These are phyloP conservation scores for Amphiprion ocellaris DNA, from an alignment of 2,113 vertebrate species.

Conservation along the genomic window DNA sequence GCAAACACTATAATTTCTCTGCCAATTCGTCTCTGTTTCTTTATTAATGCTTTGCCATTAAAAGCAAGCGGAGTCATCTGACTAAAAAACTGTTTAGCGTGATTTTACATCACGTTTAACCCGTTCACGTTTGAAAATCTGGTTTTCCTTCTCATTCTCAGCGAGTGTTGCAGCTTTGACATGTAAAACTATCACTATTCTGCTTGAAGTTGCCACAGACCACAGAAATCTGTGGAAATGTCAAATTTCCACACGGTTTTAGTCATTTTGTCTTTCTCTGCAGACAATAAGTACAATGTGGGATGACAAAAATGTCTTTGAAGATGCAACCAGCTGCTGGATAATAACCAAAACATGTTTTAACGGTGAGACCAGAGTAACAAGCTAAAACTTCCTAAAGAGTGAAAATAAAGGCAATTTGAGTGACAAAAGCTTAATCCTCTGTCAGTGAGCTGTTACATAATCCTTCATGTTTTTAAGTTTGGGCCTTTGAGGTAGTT, in stretches of 20 bases:
- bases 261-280: not conserved
- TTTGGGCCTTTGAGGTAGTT: too few species aligned
- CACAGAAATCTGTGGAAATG: not conserved
- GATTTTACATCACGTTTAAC: not conserved
- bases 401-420: too few species aligned
- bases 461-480: too few species aligned
- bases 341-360: not conserved
- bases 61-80: slow-evolving; percentile 32
- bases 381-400: too few species aligned
- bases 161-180: not conserved
- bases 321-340: not conserved
- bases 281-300: not conserved
- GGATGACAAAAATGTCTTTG: not conserved
- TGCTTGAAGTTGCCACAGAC: not conserved
- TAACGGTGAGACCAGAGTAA: too few species aligned
- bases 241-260: not conserved
- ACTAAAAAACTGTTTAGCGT: slow-evolving; percentile 10
- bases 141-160: not conserved
- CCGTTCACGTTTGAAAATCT: not conserved
- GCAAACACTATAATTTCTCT: slow-evolving; percentile 48
- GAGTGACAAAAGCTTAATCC: too few species aligned
- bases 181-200: not conserved
- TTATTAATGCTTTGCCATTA: slow-evolving; percentile 27
- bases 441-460: too few species aligned
- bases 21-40: slow-evolving; percentile 31